Evolutionary conservation across 2,113 vertebrate species (phyloP), one percentile per base, ranked within the genome.

Genomic region (Octodon degus): DNA sequence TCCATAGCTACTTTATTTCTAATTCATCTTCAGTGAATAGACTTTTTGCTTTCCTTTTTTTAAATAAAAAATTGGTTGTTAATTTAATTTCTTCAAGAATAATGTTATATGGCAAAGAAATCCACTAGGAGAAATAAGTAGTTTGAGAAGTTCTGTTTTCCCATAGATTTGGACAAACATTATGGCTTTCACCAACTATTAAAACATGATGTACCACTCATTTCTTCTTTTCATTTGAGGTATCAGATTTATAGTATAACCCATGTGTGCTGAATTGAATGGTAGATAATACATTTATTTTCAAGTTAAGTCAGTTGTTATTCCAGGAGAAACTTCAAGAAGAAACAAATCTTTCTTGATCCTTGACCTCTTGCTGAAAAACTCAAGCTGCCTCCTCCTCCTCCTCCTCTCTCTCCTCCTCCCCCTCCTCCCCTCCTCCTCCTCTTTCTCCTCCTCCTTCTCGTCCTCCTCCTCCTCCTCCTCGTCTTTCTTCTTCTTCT

Each of bases 1-100:
- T 96, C 83, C 37, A n/a, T n/a, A 94, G 40, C 30, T 84, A 80
- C 14, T 88, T 96, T 55, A 92, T 93, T 97, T 94, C 86, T 37
- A 5, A 91, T 89, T 93, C 37, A 68, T 82, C 19, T 85, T 93
- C 50, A 65, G 58, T 86, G 25, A n/a, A 68, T 16, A 86, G 10
- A 53, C 20, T 83, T 93, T 92, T 84, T 30, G 20, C 92, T n/a
- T 32, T 12, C 17, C 5, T 30, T 86, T 50, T 47, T 22, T 2
- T 27, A 60, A 58, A 58, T 62, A 62, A 70, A 85, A 8, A 25
- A 83, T 50, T 90, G 7, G 72, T 37, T 90, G 24, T 86, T 82
- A 79, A 34, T 83, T 95, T 92, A 88, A 70, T 27, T 63, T 43
- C 47, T 80, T 24, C 40, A 27, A 27, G 10, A 47, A 13, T 72